These are phyloP conservation scores for Aphodius sticticus DNA, from an alignment of 2,888 invertebrate genomes.

Conservation along the genomic window DNA sequence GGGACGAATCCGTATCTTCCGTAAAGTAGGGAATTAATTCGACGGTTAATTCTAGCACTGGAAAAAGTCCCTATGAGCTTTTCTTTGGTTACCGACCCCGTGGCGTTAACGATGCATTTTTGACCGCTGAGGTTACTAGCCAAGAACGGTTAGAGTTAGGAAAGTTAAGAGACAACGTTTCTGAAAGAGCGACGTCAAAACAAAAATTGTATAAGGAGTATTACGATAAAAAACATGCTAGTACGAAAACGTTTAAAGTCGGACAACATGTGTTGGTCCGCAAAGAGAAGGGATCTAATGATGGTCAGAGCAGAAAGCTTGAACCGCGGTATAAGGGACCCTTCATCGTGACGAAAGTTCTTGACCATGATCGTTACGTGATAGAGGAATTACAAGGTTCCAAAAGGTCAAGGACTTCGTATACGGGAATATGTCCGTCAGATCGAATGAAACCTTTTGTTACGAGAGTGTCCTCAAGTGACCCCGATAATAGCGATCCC, in stretches of 20 bases:
- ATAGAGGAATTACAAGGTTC: conserved; percentile 13
- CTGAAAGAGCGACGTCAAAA: not conserved
- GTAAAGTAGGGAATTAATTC: conserved; percentile 27
- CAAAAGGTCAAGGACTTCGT: conserved; percentile 7
- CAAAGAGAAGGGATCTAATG: too few relatives aligned
- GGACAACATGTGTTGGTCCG: too few relatives aligned
- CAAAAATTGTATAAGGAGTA: too few relatives aligned
- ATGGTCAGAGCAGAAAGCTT: too few relatives aligned
- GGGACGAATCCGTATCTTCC: conserved; percentile 17
- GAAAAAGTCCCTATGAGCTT: conserved; percentile 22
- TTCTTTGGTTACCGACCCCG: conserved; percentile 45
- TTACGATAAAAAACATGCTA: conserved; percentile 12
- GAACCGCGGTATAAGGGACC: conserved; percentile 26
- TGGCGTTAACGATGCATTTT: conserved; percentile 40
- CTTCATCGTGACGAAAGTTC: conserved; percentile 22
- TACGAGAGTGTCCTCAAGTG: too few relatives aligned
- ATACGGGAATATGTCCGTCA: conserved; percentile 23
- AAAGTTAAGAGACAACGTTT: conserved; percentile 11
- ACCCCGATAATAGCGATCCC: too few relatives aligned
- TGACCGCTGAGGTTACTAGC: too few relatives aligned
- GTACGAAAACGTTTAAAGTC: conserved; percentile 11
- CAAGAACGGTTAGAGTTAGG: conserved; percentile 7
- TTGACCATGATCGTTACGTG: conserved; percentile 26
- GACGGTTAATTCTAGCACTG: conserved; percentile 27
- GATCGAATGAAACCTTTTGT: conserved; percentile 17